Evolutionary conservation across 2,797 vertebrate species (phyloP).

Genomic region (Delichon dasypus): DNA sequence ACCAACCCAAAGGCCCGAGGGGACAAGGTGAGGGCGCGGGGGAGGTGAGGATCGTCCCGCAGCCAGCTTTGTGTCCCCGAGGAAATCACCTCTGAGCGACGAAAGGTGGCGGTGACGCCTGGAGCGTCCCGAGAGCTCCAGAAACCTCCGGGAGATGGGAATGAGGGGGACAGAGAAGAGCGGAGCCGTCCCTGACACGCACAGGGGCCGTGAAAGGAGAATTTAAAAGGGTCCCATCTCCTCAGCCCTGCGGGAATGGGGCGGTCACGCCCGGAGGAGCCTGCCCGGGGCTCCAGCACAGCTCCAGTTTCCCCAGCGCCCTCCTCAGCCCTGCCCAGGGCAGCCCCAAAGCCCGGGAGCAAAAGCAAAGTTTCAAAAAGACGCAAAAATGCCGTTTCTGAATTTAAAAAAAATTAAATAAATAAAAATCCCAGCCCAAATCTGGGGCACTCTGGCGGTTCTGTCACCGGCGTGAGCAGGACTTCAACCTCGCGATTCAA

Average conservation of each 20-base stretch:
- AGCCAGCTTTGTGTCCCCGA: fast-evolving
- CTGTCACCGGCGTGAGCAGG: fast-evolving
- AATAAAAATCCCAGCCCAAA: not conserved
- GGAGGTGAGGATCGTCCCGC: not conserved
- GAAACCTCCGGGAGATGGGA: not conserved
- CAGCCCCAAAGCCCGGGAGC: not conserved
- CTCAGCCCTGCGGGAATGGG: not conserved
- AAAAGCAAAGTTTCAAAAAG: not conserved
- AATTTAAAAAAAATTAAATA: not conserved
- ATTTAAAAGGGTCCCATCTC: not conserved
- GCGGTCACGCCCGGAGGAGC: fast-evolving
- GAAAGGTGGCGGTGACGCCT: fast-evolving
- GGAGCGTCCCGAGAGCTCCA: not conserved
- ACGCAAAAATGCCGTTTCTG: not conserved
- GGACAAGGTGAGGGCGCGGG: fast-evolving
- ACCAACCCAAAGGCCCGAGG: not conserved
- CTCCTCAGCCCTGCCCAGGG: not conserved
- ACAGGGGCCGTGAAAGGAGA: not conserved
- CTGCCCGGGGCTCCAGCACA: not conserved
- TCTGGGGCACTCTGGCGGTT: not conserved
- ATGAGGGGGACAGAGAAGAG: not conserved
- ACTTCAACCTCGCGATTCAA: fast-evolving
- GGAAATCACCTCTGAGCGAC: not conserved
- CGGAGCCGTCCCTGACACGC: fast-evolving
- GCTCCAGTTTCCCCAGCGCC: not conserved